Evolutionary conservation across 2,797 vertebrate species (phyloP), one percentile per base, ranked within the genome.

Genomic region (Echiichthys vipera): DNA sequence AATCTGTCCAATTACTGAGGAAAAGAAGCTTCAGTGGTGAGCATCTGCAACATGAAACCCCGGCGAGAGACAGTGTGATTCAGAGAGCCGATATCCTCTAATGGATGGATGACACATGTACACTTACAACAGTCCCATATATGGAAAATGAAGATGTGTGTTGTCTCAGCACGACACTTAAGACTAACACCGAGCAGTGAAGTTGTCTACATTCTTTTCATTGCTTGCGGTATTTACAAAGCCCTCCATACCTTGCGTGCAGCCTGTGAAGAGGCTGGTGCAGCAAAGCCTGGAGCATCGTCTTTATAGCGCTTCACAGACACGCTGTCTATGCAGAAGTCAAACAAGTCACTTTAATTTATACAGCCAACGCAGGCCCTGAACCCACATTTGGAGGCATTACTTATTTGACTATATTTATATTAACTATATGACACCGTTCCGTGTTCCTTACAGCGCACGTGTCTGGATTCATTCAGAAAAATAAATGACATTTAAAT

Each of bases 151-250:
- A 46, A 56, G 55, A 45, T 55, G 42, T 69, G 55, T 77, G 64
- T n/a, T 30, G 76, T 80, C 74, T 78, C 65, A 74, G 81, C 71
- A 55, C 70, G 51, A 45, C 42, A 32, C 50, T 55, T 79, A 74
- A 39, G 71, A 79, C 39, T 83, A 65, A 79, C 89, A 85, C 85
- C 71, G 14, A 51, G 29, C 70, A 49, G 76, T 56, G 66, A 90
- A 74, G 87, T 72, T 17, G 84, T 88, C 80, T n/a, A 88, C 89
- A 89, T 90, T 90, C 84, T 86, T 84, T 75, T 85, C 73, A 42
- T 85, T 77, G 43, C 80, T 80, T 72, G 77, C 32, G 76, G 74
- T 77, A 27, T 80, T 82, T 80, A 69, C 81, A 29, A 69, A 82
- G 76, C 34, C n/a, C 47, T 65, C 39, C 13, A 36, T 77, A 74